Evolutionary conservation across 2,113 vertebrate species (phyloP).

Genomic region (Pachyramphus minor): DNA sequence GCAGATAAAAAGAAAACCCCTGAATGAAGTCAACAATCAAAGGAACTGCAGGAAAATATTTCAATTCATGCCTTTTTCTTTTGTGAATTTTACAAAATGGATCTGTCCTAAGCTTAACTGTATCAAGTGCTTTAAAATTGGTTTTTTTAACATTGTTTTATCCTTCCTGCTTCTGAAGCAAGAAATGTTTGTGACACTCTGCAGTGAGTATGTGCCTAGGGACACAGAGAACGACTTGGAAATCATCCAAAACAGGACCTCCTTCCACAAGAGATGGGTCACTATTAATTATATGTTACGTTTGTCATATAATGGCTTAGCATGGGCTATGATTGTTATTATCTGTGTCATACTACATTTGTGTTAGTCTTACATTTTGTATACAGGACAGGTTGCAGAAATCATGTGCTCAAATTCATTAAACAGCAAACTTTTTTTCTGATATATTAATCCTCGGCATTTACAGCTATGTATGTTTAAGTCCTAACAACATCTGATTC

Average conservation of each 20-base stretch:
- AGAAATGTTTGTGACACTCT: neutral
- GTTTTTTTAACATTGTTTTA: neutral
- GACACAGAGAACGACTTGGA: slow-evolving; percentile 2
- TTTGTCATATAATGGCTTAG: neutral
- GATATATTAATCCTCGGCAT: neutral
- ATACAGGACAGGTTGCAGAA: neutral
- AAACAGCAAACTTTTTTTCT: neutral
- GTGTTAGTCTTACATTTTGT: neutral
- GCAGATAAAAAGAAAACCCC: neutral
- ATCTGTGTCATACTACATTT: neutral
- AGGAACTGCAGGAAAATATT: neutral
- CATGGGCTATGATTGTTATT: neutral
- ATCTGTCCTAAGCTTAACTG: neutral
- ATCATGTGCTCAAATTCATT: neutral
- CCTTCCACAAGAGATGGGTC: neutral
- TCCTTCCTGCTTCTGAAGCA: neutral
- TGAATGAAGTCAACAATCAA: neutral
- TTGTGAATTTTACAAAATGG: neutral
- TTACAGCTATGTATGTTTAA: neutral
- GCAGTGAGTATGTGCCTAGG: neutral
- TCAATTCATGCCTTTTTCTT: neutral
- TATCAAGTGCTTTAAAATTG: neutral
- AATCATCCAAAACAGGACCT: neutral
- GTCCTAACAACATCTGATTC: neutral
- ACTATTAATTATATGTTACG: neutral